Percentiles rank a stretch among this genome's conserved stretches.
Evolutionary conservation across 2,888 invertebrate genomes (phyloP).

Genomic region (Macrophya alboannulata): DNA sequence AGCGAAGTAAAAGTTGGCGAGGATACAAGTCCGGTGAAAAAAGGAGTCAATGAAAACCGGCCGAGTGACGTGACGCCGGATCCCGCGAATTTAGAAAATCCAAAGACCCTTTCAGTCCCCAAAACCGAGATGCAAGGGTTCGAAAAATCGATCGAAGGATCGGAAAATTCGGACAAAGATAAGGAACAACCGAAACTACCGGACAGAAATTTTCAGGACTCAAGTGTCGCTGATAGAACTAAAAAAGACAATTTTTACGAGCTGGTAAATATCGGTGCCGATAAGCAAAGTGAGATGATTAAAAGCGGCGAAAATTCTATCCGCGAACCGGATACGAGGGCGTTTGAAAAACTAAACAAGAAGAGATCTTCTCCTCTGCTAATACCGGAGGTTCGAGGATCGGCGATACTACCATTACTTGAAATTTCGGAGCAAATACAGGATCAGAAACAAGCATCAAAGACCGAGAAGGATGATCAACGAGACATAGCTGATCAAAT

Average conservation of each 20-base stretch:
- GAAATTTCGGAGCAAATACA: constrained; percentile 36
- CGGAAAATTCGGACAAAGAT: neutral
- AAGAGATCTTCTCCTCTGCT: constrained; percentile 5
- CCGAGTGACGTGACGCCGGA: neutral
- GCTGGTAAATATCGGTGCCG: neutral
- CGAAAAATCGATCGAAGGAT: neutral
- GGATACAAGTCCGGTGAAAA: neutral
- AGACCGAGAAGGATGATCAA: constrained; percentile 47
- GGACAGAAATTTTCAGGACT: too few relatives aligned
- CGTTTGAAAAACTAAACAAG: neutral
- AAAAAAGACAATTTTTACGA: neutral
- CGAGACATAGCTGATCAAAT: constrained; percentile 51
- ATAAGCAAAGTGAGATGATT: neutral
- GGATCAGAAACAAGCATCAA: constrained; percentile 39
- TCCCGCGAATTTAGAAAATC: neutral
- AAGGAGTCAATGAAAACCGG: neutral
- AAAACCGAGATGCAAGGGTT: neutral
- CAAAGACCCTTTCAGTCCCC: neutral
- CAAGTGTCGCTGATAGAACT: neutral
- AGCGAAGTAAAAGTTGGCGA: neutral
- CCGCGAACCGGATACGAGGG: neutral
- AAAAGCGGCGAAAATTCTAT: neutral
- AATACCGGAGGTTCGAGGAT: neutral
- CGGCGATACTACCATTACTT: constrained; percentile 25
- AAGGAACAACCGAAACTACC: too few relatives aligned